Evolutionary conservation across 1,140 invertebrate genomes (phyloP).

Genomic region (Solenopsis invicta): DNA sequence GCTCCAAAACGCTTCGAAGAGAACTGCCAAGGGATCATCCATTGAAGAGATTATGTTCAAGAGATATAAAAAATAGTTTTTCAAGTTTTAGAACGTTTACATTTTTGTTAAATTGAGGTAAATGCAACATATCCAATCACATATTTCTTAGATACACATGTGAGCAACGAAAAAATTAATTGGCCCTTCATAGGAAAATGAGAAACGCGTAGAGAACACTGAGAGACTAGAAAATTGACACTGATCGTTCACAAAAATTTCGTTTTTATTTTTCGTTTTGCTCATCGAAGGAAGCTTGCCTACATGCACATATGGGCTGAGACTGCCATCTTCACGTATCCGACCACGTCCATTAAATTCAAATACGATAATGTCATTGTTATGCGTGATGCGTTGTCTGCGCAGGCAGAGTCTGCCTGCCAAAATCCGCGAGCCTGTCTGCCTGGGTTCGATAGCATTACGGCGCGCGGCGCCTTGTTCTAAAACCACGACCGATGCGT

Average conservation of each 20-base stretch:
- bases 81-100: neutral
- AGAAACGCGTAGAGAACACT: conserved; percentile 22
- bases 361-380: conserved; percentile 78
- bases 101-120: neutral
- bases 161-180: conserved; percentile 33
- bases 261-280: conserved; percentile 62
- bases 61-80: neutral
- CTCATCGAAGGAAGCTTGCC: neutral
- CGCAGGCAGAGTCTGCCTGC: conserved; percentile 75
- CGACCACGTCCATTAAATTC: conserved; percentile 77
- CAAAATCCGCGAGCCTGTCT: conserved; percentile 73
- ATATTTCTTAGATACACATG: neutral
- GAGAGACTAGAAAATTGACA: neutral
- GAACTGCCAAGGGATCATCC: neutral
- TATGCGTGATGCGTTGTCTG: conserved; percentile 74
- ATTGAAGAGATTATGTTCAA: neutral
- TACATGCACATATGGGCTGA: conserved; percentile 50
- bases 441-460: conserved; percentile 74
- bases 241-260: conserved; percentile 54
- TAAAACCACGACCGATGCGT: conserved; percentile 68
- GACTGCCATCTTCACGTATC: conserved; percentile 34
- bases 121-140: neutral
- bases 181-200: neutral
- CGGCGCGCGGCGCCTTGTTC: conserved; percentile 57
- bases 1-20: neutral